Evolutionary conservation across 2,888 invertebrate species (phyloP).

Genomic region (Ormyrus thymus): DNA sequence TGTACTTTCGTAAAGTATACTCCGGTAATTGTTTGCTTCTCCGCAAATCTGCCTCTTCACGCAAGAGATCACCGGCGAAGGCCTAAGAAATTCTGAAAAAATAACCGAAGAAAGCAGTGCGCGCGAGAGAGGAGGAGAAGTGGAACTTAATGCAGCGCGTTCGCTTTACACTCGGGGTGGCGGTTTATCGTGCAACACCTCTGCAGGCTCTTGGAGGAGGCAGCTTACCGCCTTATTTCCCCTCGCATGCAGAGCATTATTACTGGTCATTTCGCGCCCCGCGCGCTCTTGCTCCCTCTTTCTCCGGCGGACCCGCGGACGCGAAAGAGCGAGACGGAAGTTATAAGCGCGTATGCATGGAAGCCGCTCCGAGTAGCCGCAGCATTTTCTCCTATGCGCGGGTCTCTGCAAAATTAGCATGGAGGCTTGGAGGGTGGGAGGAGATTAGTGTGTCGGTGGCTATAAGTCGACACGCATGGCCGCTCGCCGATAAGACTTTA

Average conservation of each 20-base stretch:
- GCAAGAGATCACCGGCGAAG: too few species aligned
- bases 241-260: constrained; percentile 40
- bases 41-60: too few species aligned
- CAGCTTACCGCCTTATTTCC: constrained; percentile 41
- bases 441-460: constrained; percentile 67
- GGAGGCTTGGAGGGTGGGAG: constrained; percentile 28
- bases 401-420: constrained; percentile 65
- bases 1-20: constrained; percentile 60
- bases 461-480: constrained; percentile 71
- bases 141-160: constrained; percentile 1
- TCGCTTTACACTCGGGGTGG: constrained; percentile 2
- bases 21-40: too few species aligned
- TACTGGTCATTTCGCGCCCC: constrained; percentile 38
- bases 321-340: background rate
- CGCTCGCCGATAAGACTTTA: constrained; percentile 71
- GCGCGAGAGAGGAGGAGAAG: background rate
- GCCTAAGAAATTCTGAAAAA: too few species aligned
- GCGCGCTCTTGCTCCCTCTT: background rate
- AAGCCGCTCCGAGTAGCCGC: constrained; percentile 7
- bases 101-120: too few species aligned
- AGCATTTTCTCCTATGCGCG: constrained; percentile 22
- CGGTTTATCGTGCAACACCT: constrained; percentile 32
- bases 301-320: background rate
- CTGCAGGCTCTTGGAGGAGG: background rate
- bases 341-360: background rate